Evolutionary conservation across 1,140 invertebrate genomes (phyloP).

Genomic region (Hycleus cichorii): DNA sequence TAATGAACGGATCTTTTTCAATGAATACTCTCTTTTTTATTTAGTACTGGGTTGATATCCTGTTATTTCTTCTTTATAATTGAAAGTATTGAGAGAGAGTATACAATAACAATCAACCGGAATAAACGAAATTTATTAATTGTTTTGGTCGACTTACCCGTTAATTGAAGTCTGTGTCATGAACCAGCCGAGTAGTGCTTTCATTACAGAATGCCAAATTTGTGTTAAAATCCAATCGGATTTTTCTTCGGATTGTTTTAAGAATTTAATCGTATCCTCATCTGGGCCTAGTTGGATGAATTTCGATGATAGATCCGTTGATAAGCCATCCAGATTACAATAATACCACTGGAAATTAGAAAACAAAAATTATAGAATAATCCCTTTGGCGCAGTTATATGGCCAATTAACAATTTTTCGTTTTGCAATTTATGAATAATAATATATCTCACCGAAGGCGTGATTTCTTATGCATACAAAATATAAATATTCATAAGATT

Average conservation of each 20-base stretch:
- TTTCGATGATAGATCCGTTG: conserved; percentile 41
- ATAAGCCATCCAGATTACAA: conserved; percentile 46
- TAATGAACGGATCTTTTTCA: conserved; percentile 27
- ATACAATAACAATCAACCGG: neutral
- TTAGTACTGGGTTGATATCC: neutral
- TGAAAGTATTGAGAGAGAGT: too few relatives aligned
- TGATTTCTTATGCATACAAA: conserved; percentile 28
- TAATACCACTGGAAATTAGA: conserved; percentile 59
- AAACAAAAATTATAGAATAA: conserved; percentile 11
- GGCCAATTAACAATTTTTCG: conserved; percentile 23
- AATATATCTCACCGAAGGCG: conserved; percentile 27
- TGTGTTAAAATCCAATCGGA: conserved; percentile 69
- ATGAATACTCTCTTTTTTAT: conserved; percentile 12
- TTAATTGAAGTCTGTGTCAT: conserved; percentile 79
- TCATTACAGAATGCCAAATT: conserved; percentile 64
- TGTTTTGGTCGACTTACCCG: conserved; percentile 53
- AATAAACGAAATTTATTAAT: conserved; percentile 1
- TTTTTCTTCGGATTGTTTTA: conserved; percentile 62
- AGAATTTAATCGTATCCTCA: conserved; percentile 62
- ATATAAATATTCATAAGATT: conserved; percentile 32
- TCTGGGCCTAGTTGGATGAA: conserved; percentile 62
- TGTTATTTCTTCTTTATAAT: neutral
- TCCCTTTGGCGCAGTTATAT: conserved; percentile 13
- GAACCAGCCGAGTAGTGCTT: conserved; percentile 62
- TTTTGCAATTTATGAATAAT: conserved; percentile 26